These are phyloP conservation scores for Bos indicus DNA, from an alignment of 2,113 vertebrate genomes.

Conservation along the genomic window DNA sequence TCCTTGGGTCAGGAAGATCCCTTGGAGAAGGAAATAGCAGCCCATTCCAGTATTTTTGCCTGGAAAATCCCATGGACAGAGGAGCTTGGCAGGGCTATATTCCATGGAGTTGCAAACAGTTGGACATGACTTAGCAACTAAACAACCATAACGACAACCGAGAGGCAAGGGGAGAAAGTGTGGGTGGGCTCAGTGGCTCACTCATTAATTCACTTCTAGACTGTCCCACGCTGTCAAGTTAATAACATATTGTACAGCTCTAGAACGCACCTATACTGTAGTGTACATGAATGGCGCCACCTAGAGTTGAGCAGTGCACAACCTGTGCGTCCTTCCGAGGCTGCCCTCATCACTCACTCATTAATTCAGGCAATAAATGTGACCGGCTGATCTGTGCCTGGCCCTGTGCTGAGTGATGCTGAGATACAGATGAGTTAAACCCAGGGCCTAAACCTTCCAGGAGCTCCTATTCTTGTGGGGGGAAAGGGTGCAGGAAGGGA, in stretches of 20 bases:
- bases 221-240: neutral
- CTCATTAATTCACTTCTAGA: neutral
- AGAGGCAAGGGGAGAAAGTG: neutral
- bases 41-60: neutral
- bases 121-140: neutral
- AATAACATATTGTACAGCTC: neutral
- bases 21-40: neutral
- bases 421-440: neutral
- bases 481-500: neutral
- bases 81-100: neutral
- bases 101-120: neutral
- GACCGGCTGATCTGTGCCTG: neutral
- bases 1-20: neutral
- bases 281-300: neutral
- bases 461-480: neutral
- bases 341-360: neutral
- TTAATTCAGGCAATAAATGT: neutral
- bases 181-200: neutral
- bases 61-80: neutral
- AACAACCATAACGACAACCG: neutral
- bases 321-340: neutral
- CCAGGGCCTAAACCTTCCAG: neutral
- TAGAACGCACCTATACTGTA: neutral
- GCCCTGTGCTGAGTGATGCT: neutral
- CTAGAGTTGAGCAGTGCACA: neutral